phyloP scores from a whole-genome alignment of 2,797 vertebrate species.

The Echeneis naucrates region DNA sequence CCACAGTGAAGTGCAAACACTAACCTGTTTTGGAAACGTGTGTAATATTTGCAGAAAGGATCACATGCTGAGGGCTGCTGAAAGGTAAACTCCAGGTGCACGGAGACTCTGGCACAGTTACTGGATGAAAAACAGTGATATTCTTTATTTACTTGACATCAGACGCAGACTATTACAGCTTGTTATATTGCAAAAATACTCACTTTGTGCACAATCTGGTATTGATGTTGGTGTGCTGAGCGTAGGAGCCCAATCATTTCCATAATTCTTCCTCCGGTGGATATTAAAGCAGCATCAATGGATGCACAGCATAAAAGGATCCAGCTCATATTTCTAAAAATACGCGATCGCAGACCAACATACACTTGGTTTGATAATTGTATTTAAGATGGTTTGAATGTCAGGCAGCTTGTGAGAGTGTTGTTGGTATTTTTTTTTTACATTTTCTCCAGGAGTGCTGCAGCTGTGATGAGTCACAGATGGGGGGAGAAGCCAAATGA shows the following conservation, averaged over 20 bases:
- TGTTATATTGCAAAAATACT: neutral
- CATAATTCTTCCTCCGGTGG: slow-evolving; percentile 43
- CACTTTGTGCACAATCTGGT: slow-evolving; percentile 14
- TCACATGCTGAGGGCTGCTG: slow-evolving; percentile 9
- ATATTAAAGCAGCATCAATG: slow-evolving; percentile 17
- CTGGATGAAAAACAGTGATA: neutral
- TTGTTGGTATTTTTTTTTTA: neutral
- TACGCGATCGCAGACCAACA: neutral
- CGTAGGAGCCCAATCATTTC: slow-evolving; percentile 42
- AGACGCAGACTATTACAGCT: slow-evolving; percentile 3
- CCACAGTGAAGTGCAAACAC: neutral
- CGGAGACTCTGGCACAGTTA: neutral
- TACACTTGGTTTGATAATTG: neutral
- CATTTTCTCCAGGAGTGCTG: neutral
- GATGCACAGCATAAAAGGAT: slow-evolving; percentile 15
- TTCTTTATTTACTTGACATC: neutral
- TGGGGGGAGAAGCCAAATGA: no score
- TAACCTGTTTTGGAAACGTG: slow-evolving; percentile 16
- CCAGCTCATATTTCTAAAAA: slow-evolving; percentile 2
- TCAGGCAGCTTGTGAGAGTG: neutral
- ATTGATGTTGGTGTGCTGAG: slow-evolving; percentile 28
- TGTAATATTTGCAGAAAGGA: neutral
- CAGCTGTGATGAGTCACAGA: neutral
- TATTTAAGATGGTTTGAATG: neutral
- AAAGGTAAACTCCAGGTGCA: slow-evolving; percentile 17